These are phyloP conservation scores for Onychomys leucogaster DNA, from an alignment of 2,797 vertebrate species.

Conservation along the genomic window DNA sequence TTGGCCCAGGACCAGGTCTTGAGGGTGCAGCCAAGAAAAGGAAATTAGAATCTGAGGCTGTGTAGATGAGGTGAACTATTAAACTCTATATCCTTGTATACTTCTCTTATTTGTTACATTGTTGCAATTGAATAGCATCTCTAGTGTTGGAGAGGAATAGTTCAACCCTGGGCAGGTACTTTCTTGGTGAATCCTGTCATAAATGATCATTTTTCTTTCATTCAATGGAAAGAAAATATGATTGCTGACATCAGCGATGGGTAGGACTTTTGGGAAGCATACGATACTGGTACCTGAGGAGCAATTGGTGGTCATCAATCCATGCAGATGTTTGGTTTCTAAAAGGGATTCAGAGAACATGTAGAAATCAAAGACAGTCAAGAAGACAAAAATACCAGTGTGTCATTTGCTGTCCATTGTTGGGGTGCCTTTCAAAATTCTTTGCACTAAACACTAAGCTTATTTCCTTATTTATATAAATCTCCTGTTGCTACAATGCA, in stretches of 20 bases:
- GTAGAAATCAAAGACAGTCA: background rate
- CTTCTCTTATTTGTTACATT: background rate
- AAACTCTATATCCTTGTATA: background rate
- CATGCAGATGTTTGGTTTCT: background rate
- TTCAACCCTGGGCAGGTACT: background rate
- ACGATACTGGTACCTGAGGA: background rate
- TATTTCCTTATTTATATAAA: background rate
- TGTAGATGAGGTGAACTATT: background rate
- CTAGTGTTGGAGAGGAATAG: background rate
- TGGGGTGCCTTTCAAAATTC: background rate
- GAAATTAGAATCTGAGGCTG: background rate
- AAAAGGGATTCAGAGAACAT: background rate
- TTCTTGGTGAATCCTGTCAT: background rate
- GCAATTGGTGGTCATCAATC: background rate
- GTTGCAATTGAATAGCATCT: background rate
- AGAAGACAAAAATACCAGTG: background rate
- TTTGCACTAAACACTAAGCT: background rate
- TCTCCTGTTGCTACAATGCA: background rate
- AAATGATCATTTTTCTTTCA: background rate
- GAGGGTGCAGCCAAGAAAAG: slow-evolving; percentile 8
- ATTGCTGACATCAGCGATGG: background rate
- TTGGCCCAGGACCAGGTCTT: background rate
- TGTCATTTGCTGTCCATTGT: background rate
- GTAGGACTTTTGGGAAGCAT: background rate
- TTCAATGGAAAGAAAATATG: background rate